Base-by-base conservation (phyloP, 2,888 invertebrate genomes). In the Drosophila demipolita region DNA sequence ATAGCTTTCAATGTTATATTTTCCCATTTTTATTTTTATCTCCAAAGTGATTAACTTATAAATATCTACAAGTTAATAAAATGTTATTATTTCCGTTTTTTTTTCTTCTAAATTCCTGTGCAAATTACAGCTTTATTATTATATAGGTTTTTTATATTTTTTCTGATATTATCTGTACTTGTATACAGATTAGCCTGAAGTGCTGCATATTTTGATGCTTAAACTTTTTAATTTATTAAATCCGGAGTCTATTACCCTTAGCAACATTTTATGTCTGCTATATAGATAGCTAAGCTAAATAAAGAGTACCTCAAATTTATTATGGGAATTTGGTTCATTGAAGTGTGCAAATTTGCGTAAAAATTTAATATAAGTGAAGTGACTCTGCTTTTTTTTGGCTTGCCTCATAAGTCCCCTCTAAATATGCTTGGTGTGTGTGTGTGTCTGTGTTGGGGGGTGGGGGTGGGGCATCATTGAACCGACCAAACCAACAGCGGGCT, bases 221-320 rank as follows among this genome's bases (percentile, higher is more conserved):
- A 29, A 5, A 6, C 5, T 29, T 29, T 65, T 67, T 49, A 50
- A 63, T 78, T 72, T 78, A 75, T 75, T 69, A 67, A 57, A 65
- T 62, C 64, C 38, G 33, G 40, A 55, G 71, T 65, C 74, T 72
- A 72, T 77, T 81, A 33, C 70, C 80, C 61, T n/a, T 68, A 82
- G 83, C 70, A 77, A 83, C 87, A 77, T 82, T 83, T 83, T 73
- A 82, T 80, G 45, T 78, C 23, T 42, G 29, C 3, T 38, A 55
- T 36, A 58, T 38, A 23, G 20, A 26, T 23, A 26, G 32, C 40
- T 54, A 52, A 65, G 50, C 53, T 52, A 69, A 83, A 76, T 83
- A 70, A 75, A 69, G 76, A 81, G 79, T 76, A 68, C 68, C 77
- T 74, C 68, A 79, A 79, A 79, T 81, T 69, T 77, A 79, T 83